Conservation (phyloP, 2,888 invertebrate genomes). For the Chironomus tentans region DNA sequence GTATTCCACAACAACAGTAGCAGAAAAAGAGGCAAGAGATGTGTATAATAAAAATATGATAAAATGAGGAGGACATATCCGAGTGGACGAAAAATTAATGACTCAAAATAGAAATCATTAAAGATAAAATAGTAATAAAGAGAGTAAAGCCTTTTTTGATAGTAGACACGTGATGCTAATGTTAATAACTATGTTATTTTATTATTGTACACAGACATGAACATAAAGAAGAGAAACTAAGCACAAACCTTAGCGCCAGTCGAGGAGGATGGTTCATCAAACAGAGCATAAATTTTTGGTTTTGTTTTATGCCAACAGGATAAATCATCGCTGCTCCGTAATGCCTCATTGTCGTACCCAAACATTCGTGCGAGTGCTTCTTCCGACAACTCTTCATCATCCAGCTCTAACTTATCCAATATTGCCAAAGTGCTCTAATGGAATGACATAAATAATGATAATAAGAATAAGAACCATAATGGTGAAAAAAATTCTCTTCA, state of each 20-base stretch:
- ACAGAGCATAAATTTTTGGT: conserved; percentile 88
- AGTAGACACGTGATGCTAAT: too few species aligned
- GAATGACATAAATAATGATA: background rate
- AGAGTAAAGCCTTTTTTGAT: too few species aligned
- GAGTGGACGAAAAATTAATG: too few species aligned
- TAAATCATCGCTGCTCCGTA: conserved; percentile 62
- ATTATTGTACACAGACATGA: background rate
- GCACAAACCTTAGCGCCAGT: conserved; percentile 74
- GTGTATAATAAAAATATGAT: too few species aligned
- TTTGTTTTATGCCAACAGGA: conserved; percentile 84
- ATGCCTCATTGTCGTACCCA: conserved; percentile 69
- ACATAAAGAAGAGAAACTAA: background rate
- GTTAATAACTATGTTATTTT: too few species aligned
- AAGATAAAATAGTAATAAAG: too few species aligned
- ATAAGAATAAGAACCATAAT: too few species aligned
- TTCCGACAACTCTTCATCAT: conserved; percentile 84
- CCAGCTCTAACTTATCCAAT: conserved; percentile 89
- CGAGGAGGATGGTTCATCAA: conserved; percentile 94
- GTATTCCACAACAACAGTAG: too few species aligned
- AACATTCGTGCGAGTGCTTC: conserved; percentile 90
- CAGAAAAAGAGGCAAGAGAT: too few species aligned
- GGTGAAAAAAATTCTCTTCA: background rate
- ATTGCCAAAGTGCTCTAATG: conserved; percentile 88
- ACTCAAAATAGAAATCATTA: too few species aligned
- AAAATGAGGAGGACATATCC: too few species aligned